phyloP scores from a whole-genome alignment of 2,888 invertebrate genomes.

The Eretmocerus hayati region DNA sequence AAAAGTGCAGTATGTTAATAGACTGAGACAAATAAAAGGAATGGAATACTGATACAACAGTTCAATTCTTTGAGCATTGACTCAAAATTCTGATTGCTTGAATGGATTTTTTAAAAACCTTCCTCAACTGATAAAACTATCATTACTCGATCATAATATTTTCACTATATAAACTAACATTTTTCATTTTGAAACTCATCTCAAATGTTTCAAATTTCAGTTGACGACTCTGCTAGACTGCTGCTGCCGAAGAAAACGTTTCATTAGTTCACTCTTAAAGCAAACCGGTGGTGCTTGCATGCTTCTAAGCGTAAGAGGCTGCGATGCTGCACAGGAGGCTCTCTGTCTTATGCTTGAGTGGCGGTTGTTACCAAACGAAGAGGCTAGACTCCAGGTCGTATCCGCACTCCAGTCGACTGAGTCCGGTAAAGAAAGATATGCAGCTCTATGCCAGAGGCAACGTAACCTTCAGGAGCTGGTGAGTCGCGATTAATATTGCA shows the following conservation, averaged over 20 bases:
- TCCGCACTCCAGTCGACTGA: constrained; percentile 68
- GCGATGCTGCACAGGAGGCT: constrained; percentile 59
- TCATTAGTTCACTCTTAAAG: constrained; percentile 60
- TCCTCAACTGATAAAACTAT: too few relatives aligned
- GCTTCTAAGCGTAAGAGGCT: constrained; percentile 64
- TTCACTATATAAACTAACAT: too few relatives aligned
- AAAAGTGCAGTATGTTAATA: too few relatives aligned
- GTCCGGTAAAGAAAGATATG: constrained; percentile 61
- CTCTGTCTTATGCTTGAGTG: constrained; percentile 72
- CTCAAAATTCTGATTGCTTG: too few relatives aligned
- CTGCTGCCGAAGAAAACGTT: constrained; percentile 69
- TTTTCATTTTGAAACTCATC: too few relatives aligned
- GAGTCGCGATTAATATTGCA: too few relatives aligned
- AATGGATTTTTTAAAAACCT: too few relatives aligned
- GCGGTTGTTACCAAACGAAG: constrained; percentile 59
- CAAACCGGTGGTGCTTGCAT: constrained; percentile 66
- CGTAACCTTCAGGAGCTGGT: constrained; percentile 68
- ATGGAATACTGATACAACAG: too few relatives aligned
- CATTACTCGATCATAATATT: too few relatives aligned
- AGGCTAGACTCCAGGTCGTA: constrained; percentile 61
- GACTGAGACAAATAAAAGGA: too few relatives aligned
- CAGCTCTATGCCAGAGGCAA: constrained; percentile 65
- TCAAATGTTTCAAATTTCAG: too few relatives aligned
- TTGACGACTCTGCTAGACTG: constrained; percentile 57
- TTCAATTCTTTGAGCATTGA: too few relatives aligned